Percentiles rank a stretch among this genome's conserved stretches.
These are phyloP conservation scores for Drosophila cognata DNA, from an alignment of 2,888 invertebrate species.

Conservation along the genomic window DNA sequence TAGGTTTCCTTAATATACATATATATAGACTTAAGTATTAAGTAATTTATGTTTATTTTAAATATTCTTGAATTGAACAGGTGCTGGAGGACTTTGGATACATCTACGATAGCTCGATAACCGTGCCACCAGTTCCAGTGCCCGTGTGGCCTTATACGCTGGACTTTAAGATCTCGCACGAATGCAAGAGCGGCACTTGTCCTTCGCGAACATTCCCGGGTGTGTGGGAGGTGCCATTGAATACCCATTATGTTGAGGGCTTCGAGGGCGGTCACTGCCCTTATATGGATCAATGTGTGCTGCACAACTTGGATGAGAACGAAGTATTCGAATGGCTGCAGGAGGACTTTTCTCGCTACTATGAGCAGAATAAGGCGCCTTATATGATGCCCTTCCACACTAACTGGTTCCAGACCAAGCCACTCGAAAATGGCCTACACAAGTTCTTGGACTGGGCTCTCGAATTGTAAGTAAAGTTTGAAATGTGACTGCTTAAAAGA, in stretches of 20 bases:
- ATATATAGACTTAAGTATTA: not conserved
- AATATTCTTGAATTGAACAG: slow-evolving; percentile 84
- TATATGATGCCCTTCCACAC: slow-evolving; percentile 99
- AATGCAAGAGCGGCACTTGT: slow-evolving; percentile 96
- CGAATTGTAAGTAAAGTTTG: slow-evolving; percentile 87
- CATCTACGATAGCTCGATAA: slow-evolving; percentile 96
- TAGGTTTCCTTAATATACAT: not conserved
- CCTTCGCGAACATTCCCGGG: slow-evolving; percentile 95
- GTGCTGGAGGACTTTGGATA: slow-evolving; percentile 96
- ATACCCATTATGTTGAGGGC: slow-evolving; percentile 94
- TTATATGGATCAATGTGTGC: slow-evolving; percentile 95
- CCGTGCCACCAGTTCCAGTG: slow-evolving; percentile 91
- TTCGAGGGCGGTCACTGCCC: slow-evolving; percentile 97
- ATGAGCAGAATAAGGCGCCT: slow-evolving; percentile 94
- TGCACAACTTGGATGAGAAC: slow-evolving; percentile 93
- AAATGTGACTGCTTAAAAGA: not conserved
- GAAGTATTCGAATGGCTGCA: slow-evolving; percentile 94
- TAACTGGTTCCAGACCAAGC: slow-evolving; percentile 97
- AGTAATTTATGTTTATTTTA: not conserved
- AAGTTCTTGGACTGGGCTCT: slow-evolving; percentile 94
- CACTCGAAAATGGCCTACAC: slow-evolving; percentile 91
- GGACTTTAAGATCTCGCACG: slow-evolving; percentile 96
- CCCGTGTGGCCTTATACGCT: slow-evolving; percentile 98
- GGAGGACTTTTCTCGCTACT: slow-evolving; percentile 94
- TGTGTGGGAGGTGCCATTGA: slow-evolving; percentile 97